These are phyloP conservation scores for Paramuricea clavata DNA, from an alignment of 92 coral and sea anemone genomes.

Conservation along the genomic window DNA sequence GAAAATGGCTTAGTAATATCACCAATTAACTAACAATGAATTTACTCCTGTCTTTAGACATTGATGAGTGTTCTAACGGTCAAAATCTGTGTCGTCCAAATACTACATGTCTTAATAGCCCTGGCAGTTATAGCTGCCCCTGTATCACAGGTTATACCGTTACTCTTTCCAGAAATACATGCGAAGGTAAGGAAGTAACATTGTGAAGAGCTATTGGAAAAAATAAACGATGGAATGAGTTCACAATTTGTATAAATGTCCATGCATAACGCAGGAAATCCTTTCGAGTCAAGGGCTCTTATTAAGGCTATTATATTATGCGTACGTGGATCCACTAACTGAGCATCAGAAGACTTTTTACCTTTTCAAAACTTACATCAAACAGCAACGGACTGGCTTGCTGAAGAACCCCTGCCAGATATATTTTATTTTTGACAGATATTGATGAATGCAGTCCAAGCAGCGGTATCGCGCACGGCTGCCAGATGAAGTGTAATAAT, in stretches of 20 bases:
- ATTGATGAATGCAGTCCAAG: conserved; percentile 45
- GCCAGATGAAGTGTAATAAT: conserved; percentile 23
- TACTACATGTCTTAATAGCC: background rate
- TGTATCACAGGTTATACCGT: background rate
- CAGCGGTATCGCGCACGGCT: conserved; percentile 28
- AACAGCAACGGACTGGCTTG: too few species aligned
- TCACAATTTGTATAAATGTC: background rate
- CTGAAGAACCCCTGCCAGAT: background rate
- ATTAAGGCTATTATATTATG: too few species aligned
- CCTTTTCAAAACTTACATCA: background rate
- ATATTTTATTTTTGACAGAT: background rate
- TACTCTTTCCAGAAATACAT: background rate
- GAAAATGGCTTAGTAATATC: too few species aligned
- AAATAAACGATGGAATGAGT: background rate
- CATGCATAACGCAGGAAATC: too few species aligned
- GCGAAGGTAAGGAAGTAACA: background rate
- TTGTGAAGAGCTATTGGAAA: background rate
- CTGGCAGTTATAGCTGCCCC: conserved; percentile 8
- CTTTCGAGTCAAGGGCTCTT: too few species aligned
- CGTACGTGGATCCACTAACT: too few species aligned
- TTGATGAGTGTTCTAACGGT: conserved; percentile 22
- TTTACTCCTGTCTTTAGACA: conserved; percentile 6
- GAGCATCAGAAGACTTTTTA: too few species aligned
- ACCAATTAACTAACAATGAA: too few species aligned
- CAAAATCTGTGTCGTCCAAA: background rate